Percentiles rank a stretch among this genome's conserved stretches.
Evolutionary conservation across 1,140 invertebrate species (phyloP).

Genomic region (Calosoma granatense): DNA sequence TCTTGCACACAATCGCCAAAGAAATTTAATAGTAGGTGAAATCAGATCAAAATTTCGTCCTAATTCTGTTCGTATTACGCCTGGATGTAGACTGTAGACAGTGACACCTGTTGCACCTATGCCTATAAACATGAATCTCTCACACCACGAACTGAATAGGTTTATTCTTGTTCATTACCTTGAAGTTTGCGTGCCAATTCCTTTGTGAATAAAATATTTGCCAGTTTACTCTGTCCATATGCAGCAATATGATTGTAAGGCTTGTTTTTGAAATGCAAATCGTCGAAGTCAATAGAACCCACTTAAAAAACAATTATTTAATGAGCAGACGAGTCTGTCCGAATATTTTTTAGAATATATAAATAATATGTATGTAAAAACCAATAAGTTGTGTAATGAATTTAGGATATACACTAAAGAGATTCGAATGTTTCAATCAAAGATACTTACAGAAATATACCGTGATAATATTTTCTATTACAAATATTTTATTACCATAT

Average conservation of each 20-base stretch:
- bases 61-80: constrained; percentile 62
- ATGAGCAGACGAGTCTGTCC: no score
- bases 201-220: constrained; percentile 60
- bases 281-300: constrained; percentile 56
- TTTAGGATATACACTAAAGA: constrained; percentile 14
- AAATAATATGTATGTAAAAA: no score
- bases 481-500: constrained; percentile 13
- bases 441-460: background rate
- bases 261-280: constrained; percentile 53
- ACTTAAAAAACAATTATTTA: no score
- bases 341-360: no score
- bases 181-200: constrained; percentile 48
- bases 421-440: background rate
- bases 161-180: constrained; percentile 18
- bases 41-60: constrained; percentile 52
- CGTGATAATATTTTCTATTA: background rate
- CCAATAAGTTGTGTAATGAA: no score
- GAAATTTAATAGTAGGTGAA: constrained; percentile 33
- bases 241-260: constrained; percentile 45
- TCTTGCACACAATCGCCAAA: constrained; percentile 24
- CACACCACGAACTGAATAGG: background rate
- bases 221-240: constrained; percentile 65
- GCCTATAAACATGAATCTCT: constrained; percentile 27
- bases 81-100: constrained; percentile 61
- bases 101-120: constrained; percentile 47